These are phyloP conservation scores for Cotesia vestalis DNA, from an alignment of 1,140 invertebrate species.

Conservation along the genomic window DNA sequence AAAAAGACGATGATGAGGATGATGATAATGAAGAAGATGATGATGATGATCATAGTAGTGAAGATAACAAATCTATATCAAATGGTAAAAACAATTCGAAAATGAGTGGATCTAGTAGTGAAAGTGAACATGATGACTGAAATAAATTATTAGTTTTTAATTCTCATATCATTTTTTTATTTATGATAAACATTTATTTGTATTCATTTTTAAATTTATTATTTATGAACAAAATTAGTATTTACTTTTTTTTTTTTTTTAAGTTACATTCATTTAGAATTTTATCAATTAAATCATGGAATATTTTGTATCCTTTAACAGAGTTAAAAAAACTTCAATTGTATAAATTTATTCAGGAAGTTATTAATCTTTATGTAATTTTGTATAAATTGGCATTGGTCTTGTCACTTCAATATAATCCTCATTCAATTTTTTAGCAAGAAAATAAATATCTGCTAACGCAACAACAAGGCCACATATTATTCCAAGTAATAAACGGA, in stretches of 20 bases:
- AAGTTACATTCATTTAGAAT: background rate
- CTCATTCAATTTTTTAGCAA: conserved; percentile 83
- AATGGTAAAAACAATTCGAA: conserved; percentile 54
- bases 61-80: conserved; percentile 48
- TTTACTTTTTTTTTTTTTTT: conserved; percentile 25
- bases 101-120: conserved; percentile 55
- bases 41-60: conserved; percentile 52
- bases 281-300: background rate
- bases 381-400: conserved; percentile 33
- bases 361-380: conserved; percentile 61
- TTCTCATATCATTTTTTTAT: conserved; percentile 13
- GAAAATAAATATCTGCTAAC: conserved; percentile 87
- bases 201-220: conserved; percentile 5
- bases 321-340: conserved; percentile 7
- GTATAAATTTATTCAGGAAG: conserved; percentile 3
- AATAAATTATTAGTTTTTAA: conserved; percentile 9
- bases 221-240: background rate
- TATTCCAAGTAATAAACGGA: conserved; percentile 81
- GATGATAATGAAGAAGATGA: conserved; percentile 47
- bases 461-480: conserved; percentile 83
- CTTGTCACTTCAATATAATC: conserved; percentile 46
- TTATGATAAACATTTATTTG: background rate
- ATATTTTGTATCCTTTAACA: conserved; percentile 20
- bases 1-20: conserved; percentile 43
- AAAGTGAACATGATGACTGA: conserved; percentile 44